Percentiles rank a stretch among this genome's conserved stretches.
phyloP scores from a whole-genome alignment of 2,113 vertebrate species.

The Myotis brandtii region DNA sequence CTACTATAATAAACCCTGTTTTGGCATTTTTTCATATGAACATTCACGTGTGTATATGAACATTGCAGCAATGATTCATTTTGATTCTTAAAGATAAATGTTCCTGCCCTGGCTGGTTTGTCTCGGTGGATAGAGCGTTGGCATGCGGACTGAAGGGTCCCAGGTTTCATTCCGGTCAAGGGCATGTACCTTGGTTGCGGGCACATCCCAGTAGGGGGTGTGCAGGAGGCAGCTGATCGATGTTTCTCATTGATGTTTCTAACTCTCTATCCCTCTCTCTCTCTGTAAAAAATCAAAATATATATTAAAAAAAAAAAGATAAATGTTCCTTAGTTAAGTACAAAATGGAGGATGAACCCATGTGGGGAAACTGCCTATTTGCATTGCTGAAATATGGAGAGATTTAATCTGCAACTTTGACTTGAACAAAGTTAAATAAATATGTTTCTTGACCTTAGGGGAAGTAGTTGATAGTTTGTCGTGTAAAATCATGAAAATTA shows the following conservation, averaged over 20 bases:
- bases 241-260: no score
- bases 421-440: conserved; percentile 32
- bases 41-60: not conserved
- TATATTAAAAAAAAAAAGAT: not conserved
- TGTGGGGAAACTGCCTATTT: not conserved
- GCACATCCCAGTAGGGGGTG: no score
- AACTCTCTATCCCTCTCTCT: no score
- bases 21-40: not conserved
- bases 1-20: not conserved
- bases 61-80: not conserved
- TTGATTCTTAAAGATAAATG: conserved; percentile 43
- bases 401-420: not conserved
- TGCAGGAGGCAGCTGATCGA: no score
- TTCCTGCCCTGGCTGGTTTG: not conserved
- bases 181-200: no score
- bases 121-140: no score
- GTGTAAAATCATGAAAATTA: conserved; percentile 51
- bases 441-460: not conserved
- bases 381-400: not conserved
- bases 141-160: no score
- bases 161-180: no score
- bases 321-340: not conserved
- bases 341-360: not conserved
- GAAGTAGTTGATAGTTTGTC: not conserved
- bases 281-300: no score